Conservation (phyloP, 2,797 vertebrate genomes). For the Pogoniulus pusillus region DNA sequence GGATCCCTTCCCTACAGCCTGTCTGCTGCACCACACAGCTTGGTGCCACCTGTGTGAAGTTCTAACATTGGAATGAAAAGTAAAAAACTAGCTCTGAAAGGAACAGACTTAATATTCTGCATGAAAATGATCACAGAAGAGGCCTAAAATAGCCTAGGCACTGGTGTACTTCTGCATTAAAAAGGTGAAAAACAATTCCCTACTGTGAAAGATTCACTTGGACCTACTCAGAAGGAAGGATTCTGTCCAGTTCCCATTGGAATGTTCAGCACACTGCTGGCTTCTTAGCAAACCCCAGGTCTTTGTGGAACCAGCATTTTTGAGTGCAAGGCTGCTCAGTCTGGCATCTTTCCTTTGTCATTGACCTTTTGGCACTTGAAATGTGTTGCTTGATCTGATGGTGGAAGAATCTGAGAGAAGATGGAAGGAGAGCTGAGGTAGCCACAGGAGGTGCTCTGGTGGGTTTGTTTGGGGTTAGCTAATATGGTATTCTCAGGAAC, state of each 20-base stretch:
- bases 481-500: not conserved
- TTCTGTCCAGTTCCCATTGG: not conserved
- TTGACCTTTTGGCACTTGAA: not conserved
- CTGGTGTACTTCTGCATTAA: not conserved
- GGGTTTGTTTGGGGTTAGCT: conserved; percentile 24
- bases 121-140: not conserved
- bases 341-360: not conserved
- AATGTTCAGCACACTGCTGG: not conserved
- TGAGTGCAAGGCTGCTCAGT: not conserved
- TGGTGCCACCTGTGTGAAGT: too few species aligned
- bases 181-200: not conserved
- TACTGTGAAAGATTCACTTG: not conserved
- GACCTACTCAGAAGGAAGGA: not conserved
- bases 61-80: not conserved
- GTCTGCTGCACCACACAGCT: too few species aligned
- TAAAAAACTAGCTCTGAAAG: too few species aligned
- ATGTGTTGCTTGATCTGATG: not conserved
- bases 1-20: too few species aligned
- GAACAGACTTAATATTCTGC: not conserved
- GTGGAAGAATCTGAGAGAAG: not conserved
- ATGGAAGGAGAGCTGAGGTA: not conserved
- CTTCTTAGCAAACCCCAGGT: not conserved
- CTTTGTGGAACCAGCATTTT: not conserved
- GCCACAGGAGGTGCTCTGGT: not conserved
- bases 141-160: too few species aligned